A percentile compares a stretch with the other conserved stretches of the same genome.
Conservation (phyloP, 2,113 vertebrate genomes). For the Gobius niger region DNA sequence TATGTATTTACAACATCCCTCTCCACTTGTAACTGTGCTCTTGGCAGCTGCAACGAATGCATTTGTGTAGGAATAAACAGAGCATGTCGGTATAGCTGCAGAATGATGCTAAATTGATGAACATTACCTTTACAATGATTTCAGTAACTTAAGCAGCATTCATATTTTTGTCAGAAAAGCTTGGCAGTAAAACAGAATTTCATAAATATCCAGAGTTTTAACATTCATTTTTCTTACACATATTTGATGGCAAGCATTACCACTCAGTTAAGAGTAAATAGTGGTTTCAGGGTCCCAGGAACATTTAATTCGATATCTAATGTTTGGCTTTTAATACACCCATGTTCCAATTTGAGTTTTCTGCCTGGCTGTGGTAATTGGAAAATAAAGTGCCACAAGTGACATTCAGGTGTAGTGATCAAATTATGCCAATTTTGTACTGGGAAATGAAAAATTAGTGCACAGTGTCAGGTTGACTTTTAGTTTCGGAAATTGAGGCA, state of each 20-base stretch:
- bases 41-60: conserved; percentile 21
- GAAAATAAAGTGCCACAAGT: conserved; percentile 31
- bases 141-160: conserved; percentile 31
- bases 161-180: not conserved
- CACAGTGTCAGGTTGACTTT: conserved; percentile 13
- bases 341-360: conserved; percentile 31
- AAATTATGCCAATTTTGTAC: conserved; percentile 33
- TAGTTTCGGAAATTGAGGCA: conserved; percentile 15
- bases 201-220: too few species aligned
- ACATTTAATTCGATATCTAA: conserved; percentile 52
- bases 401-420: conserved; percentile 15
- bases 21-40: conserved; percentile 26
- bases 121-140: too few species aligned
- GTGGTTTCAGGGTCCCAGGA: conserved; percentile 32
- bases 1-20: conserved; percentile 2
- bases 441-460: conserved; percentile 51
- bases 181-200: too few species aligned
- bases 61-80: conserved; percentile 18
- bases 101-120: too few species aligned
- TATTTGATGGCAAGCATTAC: too few species aligned
- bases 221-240: too few species aligned
- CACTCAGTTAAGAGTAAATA: not conserved
- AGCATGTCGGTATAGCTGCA: conserved; percentile 3
- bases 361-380: conserved; percentile 41
- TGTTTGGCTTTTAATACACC: conserved; percentile 15